A percentile compares a stretch with the other conserved stretches of the same genome.
Conservation (phyloP, 2,797 vertebrate species). For the Cirrhinus mrigala region DNA sequence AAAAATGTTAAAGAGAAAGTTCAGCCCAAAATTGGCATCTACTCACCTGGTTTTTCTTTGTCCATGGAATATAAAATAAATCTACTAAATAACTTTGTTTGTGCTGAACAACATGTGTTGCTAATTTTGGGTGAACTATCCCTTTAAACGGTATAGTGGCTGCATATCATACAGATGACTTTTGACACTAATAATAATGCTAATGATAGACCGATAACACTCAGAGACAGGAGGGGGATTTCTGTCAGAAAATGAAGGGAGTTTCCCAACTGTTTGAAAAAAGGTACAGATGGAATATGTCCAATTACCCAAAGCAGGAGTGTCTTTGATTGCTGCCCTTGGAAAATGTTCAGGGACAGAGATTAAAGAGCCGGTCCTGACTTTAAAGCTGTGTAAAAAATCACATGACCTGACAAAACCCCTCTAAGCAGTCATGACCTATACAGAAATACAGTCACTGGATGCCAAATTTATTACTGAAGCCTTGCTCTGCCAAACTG, state of each 20-base stretch:
- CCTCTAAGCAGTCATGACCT: slow-evolving; percentile 66
- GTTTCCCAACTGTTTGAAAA: slow-evolving; percentile 55
- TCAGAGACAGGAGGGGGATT: slow-evolving; percentile 53
- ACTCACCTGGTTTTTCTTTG: neutral
- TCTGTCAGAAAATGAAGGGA: slow-evolving; percentile 56
- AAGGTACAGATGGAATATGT: slow-evolving; percentile 53
- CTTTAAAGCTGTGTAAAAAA: slow-evolving; percentile 74
- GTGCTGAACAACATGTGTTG: neutral
- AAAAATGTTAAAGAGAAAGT: neutral
- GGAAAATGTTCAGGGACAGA: slow-evolving; percentile 60
- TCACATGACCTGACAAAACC: slow-evolving; percentile 65
- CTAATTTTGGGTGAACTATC: neutral
- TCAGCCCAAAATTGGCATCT: neutral
- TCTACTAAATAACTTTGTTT: neutral
- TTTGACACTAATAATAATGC: slow-evolving; percentile 35
- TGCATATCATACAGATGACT: slow-evolving; percentile 2
- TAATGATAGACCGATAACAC: slow-evolving; percentile 26
- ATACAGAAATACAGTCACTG: slow-evolving; percentile 42
- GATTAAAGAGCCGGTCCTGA: slow-evolving; percentile 64
- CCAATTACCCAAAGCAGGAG: slow-evolving; percentile 51
- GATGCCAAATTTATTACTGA: slow-evolving; percentile 55
- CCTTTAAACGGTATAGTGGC: neutral
- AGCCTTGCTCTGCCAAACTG: slow-evolving; percentile 46
- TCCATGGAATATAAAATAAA: neutral
- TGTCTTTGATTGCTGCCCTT: slow-evolving; percentile 62